Conservation (phyloP, 2,113 vertebrate genomes). For the Heterotis niloticus region DNA sequence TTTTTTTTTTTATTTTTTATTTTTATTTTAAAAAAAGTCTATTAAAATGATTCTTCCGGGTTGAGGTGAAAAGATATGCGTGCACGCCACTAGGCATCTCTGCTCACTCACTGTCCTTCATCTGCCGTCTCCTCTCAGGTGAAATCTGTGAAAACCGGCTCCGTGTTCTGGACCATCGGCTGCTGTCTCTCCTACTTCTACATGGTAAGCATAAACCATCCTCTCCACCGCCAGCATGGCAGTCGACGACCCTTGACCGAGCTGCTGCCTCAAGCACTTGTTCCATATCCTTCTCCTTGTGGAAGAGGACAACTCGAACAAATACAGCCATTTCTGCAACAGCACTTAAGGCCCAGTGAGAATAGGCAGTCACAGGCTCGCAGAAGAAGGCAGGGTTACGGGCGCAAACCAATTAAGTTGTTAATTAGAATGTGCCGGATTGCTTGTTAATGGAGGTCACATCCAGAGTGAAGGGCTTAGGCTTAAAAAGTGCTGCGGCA, state of each 20-base stretch:
- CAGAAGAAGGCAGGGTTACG: background rate
- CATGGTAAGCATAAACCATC: slow-evolving; percentile 76
- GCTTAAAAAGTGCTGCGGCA: background rate
- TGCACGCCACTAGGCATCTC: slow-evolving; percentile 27
- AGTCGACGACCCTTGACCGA: background rate
- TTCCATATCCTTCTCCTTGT: no score
- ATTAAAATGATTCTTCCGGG: background rate
- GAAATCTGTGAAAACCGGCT: slow-evolving; percentile 95
- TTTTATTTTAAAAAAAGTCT: no score
- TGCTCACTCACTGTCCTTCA: slow-evolving; percentile 37
- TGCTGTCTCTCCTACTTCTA: slow-evolving; percentile 96
- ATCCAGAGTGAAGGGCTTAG: background rate
- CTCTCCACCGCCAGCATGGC: background rate
- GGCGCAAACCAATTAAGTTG: background rate
- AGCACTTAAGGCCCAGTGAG: no score
- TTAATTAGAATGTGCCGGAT: background rate
- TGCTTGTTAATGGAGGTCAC: background rate
- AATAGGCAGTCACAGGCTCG: background rate
- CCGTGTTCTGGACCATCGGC: slow-evolving; percentile 93
- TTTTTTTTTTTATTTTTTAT: no score
- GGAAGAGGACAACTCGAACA: background rate
- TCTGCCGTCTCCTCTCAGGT: slow-evolving; percentile 68
- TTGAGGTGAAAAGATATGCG: background rate
- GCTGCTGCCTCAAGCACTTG: no score
- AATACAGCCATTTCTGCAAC: no score